phyloP scores from a whole-genome alignment of 2,888 invertebrate species.

The Caenorhabditis sp. region DNA sequence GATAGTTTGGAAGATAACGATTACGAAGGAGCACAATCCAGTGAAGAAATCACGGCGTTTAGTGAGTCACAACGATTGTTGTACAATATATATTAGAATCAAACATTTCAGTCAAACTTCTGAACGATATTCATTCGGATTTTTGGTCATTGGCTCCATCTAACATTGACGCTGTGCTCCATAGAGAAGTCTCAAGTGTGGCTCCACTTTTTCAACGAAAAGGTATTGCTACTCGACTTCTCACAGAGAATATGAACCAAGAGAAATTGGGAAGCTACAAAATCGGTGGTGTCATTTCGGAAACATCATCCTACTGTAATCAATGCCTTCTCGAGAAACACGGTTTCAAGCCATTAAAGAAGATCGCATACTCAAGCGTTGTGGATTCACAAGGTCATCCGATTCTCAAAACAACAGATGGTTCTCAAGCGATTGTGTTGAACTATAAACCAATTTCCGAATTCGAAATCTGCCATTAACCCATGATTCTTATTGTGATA shows the following conservation, averaged over 20 bases:
- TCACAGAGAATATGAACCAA: slow-evolving; percentile 14
- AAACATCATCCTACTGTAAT: slow-evolving; percentile 28
- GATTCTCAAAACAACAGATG: slow-evolving; percentile 26
- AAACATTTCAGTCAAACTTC: slow-evolving; percentile 19
- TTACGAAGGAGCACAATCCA: slow-evolving; percentile 9
- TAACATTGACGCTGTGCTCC: slow-evolving; percentile 15
- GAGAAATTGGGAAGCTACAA: slow-evolving; percentile 2
- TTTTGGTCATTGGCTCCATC: slow-evolving; percentile 36
- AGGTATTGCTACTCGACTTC: slow-evolving; percentile 30
- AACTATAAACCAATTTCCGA: slow-evolving; percentile 20
- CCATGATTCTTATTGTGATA: too few relatives aligned
- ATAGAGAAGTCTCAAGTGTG: slow-evolving; percentile 31
- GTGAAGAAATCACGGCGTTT: neutral
- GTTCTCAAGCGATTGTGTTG: slow-evolving; percentile 15
- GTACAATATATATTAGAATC: too few relatives aligned
- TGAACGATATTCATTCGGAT: slow-evolving; percentile 28
- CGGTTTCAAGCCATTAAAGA: slow-evolving; percentile 30
- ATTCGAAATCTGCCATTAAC: too few relatives aligned
- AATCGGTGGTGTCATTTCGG: slow-evolving; percentile 32
- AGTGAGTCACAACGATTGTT: too few relatives aligned
- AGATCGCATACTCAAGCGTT: neutral
- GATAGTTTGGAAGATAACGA: slow-evolving; percentile 15
- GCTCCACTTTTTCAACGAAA: slow-evolving; percentile 13
- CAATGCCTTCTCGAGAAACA: slow-evolving; percentile 23
- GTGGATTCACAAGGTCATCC: neutral